Percentiles rank a stretch among this genome's conserved stretches.
Conservation (phyloP, 2,113 vertebrate genomes). For the Cacatua alba region DNA sequence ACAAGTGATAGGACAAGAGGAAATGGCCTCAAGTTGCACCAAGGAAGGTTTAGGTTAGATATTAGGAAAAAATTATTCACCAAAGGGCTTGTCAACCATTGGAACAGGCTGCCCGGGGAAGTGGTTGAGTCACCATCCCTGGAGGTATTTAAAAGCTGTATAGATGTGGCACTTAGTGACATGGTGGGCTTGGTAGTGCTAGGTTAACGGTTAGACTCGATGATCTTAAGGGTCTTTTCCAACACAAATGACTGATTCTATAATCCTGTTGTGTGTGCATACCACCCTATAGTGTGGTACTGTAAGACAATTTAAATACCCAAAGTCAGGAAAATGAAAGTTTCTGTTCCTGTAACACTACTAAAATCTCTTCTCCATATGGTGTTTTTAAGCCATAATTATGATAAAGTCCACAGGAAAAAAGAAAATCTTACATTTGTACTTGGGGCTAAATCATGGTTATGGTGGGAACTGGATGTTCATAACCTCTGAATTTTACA, state of each 20-base stretch:
- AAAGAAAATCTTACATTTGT: background rate
- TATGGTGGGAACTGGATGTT: background rate
- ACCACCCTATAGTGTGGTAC: background rate
- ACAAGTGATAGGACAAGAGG: background rate
- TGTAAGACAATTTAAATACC: background rate
- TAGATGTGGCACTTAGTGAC: background rate
- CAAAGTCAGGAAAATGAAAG: background rate
- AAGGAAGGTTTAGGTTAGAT: background rate
- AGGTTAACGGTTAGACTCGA: accelerated
- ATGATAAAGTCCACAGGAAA: background rate
- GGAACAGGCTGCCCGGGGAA: background rate
- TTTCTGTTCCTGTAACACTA: background rate
- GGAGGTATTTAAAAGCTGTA: background rate
- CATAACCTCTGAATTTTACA: background rate
- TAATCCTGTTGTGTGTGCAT: background rate
- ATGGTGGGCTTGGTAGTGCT: background rate
- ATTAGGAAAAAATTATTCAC: background rate
- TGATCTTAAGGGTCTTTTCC: background rate
- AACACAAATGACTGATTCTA: background rate
- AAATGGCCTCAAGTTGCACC: background rate
- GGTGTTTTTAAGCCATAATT: background rate
- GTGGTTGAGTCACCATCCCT: background rate
- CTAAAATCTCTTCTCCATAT: background rate
- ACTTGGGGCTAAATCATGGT: background rate
- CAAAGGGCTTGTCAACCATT: accelerated